phyloP scores from a whole-genome alignment of 2,888 invertebrate genomes.

The Hylaea fasciaria region DNA sequence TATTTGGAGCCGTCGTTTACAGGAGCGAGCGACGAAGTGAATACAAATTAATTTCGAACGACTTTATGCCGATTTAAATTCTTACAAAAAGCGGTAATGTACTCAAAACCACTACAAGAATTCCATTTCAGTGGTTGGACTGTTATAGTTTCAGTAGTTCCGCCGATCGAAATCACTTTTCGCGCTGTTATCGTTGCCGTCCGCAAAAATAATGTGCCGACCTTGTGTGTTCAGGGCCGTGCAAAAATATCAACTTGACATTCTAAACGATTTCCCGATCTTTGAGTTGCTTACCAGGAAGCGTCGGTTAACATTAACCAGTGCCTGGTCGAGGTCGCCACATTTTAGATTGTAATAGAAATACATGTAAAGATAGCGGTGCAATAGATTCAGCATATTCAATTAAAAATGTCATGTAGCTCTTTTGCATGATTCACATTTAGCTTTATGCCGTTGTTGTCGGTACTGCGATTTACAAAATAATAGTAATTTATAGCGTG shows the following conservation, averaged over 20 bases:
- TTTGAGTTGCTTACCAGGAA: conserved; percentile 80
- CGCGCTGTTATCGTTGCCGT: conserved; percentile 71
- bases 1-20: too few species aligned
- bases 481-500: too few species aligned
- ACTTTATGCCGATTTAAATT: not conserved
- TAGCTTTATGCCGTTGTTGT: not conserved
- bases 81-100: conserved; percentile 14
- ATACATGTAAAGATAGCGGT: conserved; percentile 30
- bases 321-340: conserved; percentile 66
- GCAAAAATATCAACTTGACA: conserved; percentile 83
- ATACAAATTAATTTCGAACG: too few species aligned
- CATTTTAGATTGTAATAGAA: conserved; percentile 50
- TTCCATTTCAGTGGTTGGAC: conserved; percentile 65
- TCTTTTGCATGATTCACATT: not conserved
- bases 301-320: conserved; percentile 73
- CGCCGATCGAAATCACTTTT: conserved; percentile 78
- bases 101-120: conserved; percentile 15
- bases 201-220: conserved; percentile 69
- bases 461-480: not conserved
- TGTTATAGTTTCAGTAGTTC: conserved; percentile 55
- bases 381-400: conserved; percentile 11
- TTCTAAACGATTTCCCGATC: conserved; percentile 82
- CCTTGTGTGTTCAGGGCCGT: conserved; percentile 80
- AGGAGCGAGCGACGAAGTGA: too few species aligned
- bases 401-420: conserved; percentile 1